Percentiles rank a stretch among this genome's conserved stretches.
These are phyloP conservation scores for Stercorarius parasiticus DNA, from an alignment of 2,113 vertebrate genomes.

Conservation along the genomic window DNA sequence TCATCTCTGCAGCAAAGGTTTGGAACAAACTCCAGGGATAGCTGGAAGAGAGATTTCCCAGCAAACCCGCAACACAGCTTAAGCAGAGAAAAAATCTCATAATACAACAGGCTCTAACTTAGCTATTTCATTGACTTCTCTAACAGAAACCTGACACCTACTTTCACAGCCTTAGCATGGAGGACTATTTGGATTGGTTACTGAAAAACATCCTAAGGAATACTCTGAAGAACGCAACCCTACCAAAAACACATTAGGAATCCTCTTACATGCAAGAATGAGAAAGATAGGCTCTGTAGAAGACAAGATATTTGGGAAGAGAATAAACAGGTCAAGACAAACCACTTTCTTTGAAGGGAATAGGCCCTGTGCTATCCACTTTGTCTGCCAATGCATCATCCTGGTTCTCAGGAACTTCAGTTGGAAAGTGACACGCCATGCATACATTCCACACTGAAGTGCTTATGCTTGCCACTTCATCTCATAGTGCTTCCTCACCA, in stretches of 20 bases:
- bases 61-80: background rate
- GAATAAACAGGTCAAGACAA: background rate
- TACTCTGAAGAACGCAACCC: background rate
- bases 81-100: background rate
- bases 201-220: background rate
- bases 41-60: background rate
- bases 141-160: background rate
- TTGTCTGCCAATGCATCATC: background rate
- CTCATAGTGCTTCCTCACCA: background rate
- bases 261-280: background rate
- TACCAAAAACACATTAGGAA: background rate
- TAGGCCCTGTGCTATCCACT: background rate
- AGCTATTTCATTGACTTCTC: background rate
- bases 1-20: background rate
- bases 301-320: background rate
- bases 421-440: background rate
- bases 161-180: background rate
- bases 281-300: background rate
- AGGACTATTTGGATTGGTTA: background rate
- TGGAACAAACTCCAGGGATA: background rate
- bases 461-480: background rate
- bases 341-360: background rate
- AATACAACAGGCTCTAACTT: background rate
- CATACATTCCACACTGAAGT: background rate
- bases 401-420: background rate